Evolutionary conservation across 2,113 vertebrate genomes (phyloP).

Genomic region (Trinectes maculatus): DNA sequence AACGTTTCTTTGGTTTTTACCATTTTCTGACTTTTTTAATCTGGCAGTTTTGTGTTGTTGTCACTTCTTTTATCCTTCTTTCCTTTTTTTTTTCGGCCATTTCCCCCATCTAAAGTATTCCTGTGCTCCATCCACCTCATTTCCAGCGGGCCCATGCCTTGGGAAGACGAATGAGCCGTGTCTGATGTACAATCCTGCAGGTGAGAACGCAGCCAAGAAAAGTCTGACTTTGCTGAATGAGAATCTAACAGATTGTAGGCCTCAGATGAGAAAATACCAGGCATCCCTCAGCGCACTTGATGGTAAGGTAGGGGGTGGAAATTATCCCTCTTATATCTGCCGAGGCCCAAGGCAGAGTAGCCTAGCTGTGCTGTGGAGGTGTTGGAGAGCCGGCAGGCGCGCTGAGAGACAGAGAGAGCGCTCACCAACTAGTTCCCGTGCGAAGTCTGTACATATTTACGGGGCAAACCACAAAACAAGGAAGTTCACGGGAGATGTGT

Average conservation of each 20-base stretch:
- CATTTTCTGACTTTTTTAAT: constrained; percentile 14
- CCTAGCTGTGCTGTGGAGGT: too few species aligned
- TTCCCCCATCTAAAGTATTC: constrained; percentile 27
- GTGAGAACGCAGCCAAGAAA: constrained; percentile 39
- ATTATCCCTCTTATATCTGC: constrained; percentile 58
- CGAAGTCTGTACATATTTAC: too few species aligned
- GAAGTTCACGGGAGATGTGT: too few species aligned
- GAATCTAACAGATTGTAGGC: constrained; percentile 35
- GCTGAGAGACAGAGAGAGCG: too few species aligned
- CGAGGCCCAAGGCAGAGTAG: too few species aligned
- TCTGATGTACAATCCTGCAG: constrained; percentile 54
- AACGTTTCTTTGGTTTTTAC: neutral
- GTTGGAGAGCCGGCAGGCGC: too few species aligned
- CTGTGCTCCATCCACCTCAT: constrained; percentile 37
- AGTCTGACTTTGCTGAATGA: constrained; percentile 33
- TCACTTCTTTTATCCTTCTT: neutral
- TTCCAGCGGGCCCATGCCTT: constrained; percentile 28
- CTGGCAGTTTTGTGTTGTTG: constrained; percentile 11
- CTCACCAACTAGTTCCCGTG: too few species aligned
- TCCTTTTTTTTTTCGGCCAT: neutral
- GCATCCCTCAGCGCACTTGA: constrained; percentile 7
- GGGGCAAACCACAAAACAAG: too few species aligned
- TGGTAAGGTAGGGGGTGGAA: constrained; percentile 6
- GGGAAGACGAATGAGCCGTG: constrained; percentile 42
- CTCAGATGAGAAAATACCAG: constrained; percentile 19